Conservation (phyloP, 2,113 vertebrate species). For the Percina caprodes region DNA sequence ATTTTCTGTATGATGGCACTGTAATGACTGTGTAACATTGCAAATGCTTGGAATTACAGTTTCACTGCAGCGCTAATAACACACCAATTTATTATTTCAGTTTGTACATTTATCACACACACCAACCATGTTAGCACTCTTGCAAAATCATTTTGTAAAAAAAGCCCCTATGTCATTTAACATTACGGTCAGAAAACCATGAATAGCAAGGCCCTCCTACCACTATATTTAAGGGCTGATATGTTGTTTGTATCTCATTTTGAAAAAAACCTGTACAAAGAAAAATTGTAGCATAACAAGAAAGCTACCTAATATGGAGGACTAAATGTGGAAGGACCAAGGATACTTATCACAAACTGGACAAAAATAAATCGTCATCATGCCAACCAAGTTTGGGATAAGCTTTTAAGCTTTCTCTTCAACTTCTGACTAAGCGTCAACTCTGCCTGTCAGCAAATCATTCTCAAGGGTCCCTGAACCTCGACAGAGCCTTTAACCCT, state of each 20-base stretch:
- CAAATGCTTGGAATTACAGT: not conserved
- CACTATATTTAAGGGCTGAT: not conserved
- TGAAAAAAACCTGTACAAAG: not conserved
- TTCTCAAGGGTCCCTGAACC: slow-evolving; percentile 15
- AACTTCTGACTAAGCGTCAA: slow-evolving; percentile 8
- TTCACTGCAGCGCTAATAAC: not conserved
- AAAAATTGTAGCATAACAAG: not conserved
- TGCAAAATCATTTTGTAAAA: not conserved
- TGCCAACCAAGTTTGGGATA: not conserved
- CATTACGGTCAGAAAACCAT: not conserved
- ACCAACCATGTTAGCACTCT: not conserved
- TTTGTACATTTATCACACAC: slow-evolving; percentile 1
- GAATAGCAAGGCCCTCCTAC: not conserved
- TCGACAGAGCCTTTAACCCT: slow-evolving; percentile 30
- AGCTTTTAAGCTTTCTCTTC: not conserved
- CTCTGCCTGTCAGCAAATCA: slow-evolving; percentile 1
- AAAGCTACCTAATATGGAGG: not conserved
- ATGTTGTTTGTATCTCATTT: not conserved
- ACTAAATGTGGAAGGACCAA: not conserved
- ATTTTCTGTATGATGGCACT: not conserved
- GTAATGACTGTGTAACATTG: not conserved
- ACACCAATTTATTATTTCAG: not conserved
- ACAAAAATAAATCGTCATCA: slow-evolving; percentile 15
- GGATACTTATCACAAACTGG: too few species aligned
- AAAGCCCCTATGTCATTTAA: not conserved